phyloP scores from a whole-genome alignment of 2,797 vertebrate genomes.

The Scomberomorus guttatus region DNA sequence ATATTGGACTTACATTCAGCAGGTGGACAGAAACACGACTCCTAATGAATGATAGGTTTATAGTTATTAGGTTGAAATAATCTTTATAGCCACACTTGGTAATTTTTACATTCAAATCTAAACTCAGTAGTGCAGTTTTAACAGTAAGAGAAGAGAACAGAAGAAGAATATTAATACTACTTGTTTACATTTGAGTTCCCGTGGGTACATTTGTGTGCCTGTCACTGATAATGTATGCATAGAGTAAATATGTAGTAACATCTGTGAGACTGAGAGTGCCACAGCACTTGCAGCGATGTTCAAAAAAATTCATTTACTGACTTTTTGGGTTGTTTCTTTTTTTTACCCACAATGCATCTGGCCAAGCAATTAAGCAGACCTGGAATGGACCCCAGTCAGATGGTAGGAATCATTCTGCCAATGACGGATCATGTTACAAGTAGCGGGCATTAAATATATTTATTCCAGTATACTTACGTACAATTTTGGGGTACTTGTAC shows the following conservation, averaged over 20 bases:
- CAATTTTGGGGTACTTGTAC: not conserved
- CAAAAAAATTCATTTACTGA: not conserved
- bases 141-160: not conserved
- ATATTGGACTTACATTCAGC: no score
- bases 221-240: conserved; percentile 1
- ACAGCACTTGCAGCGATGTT: conserved; percentile 5
- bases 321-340: not conserved
- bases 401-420: no score
- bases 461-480: not conserved
- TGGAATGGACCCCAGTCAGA: no score
- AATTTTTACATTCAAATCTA: not conserved
- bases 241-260: conserved; percentile 23
- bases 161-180: not conserved
- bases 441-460: no score
- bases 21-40: no score
- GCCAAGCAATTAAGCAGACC: not conserved
- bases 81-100: no score
- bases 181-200: conserved; percentile 4
- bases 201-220: not conserved
- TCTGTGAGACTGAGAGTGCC: conserved; percentile 8
- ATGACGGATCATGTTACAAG: no score
- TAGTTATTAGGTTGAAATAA: no score
- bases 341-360: not conserved
- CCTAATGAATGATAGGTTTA: no score
- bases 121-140: not conserved